phyloP scores from a whole-genome alignment of 2,888 invertebrate species.

The Herminia tarsipennalis region DNA sequence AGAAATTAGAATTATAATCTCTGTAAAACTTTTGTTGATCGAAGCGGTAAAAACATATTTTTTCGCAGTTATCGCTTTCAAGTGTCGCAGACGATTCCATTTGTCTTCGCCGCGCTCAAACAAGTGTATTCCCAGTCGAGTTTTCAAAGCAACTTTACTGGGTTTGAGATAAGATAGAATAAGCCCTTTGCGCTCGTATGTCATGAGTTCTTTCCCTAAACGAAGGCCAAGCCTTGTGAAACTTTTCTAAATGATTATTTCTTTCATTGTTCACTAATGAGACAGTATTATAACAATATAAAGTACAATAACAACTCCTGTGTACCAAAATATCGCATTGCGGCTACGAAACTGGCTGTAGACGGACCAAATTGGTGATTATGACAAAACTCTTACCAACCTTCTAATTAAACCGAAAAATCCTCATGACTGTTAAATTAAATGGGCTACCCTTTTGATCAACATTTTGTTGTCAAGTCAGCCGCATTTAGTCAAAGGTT shows the following conservation, averaged over 20 bases:
- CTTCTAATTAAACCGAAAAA: too few species aligned
- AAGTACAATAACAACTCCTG: too few species aligned
- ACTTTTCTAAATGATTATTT: slow-evolving; percentile 40
- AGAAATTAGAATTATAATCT: slow-evolving; percentile 40
- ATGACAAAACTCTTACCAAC: too few species aligned
- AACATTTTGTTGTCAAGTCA: too few species aligned
- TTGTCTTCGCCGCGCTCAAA: slow-evolving; percentile 66
- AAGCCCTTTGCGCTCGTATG: slow-evolving; percentile 73
- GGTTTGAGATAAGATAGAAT: slow-evolving; percentile 72
- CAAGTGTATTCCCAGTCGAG: slow-evolving; percentile 71
- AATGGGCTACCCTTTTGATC: too few species aligned
- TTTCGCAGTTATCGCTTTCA: slow-evolving; percentile 60
- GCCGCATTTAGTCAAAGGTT: too few species aligned
- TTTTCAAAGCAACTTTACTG: slow-evolving; percentile 75
- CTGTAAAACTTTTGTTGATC: too few species aligned
- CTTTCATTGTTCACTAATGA: slow-evolving; percentile 3
- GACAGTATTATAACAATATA: neutral
- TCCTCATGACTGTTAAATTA: too few species aligned
- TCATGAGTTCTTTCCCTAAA: slow-evolving; percentile 63
- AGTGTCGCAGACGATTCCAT: slow-evolving; percentile 65
- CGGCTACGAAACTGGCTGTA: too few species aligned
- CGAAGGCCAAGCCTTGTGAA: slow-evolving; percentile 43
- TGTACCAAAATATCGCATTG: too few species aligned
- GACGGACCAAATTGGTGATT: too few species aligned
- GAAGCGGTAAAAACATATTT: slow-evolving; percentile 52